Percentiles rank a stretch among this genome's conserved stretches.
Conservation (phyloP, 2,888 invertebrate genomes). For the Rotaria magnacalcarata region DNA sequence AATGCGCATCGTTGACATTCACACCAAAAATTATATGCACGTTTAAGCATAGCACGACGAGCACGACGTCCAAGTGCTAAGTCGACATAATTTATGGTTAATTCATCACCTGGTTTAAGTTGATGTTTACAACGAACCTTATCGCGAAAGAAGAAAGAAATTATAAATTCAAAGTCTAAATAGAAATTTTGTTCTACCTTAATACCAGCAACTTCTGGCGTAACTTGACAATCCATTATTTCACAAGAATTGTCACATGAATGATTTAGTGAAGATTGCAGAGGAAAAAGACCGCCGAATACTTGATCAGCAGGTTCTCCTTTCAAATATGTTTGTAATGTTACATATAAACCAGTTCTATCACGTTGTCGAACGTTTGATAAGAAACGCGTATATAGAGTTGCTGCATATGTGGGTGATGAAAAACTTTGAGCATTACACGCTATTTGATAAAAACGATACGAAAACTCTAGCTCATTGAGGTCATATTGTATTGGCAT, state of each 20-base stretch:
- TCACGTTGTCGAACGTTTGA: conserved; percentile 47
- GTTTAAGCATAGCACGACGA: conserved; percentile 46
- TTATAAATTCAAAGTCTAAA: background rate
- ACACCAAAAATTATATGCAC: conserved; percentile 52
- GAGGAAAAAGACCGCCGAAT: conserved; percentile 52
- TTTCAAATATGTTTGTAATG: background rate
- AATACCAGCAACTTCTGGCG: conserved; percentile 32
- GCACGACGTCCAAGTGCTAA: conserved; percentile 37
- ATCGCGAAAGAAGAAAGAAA: background rate
- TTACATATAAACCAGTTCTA: conserved; percentile 20
- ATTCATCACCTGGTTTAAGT: conserved; percentile 12
- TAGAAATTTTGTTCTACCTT: background rate
- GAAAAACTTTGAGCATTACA: conserved; percentile 53
- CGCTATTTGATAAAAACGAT: conserved; percentile 50
- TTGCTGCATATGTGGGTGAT: conserved; percentile 49
- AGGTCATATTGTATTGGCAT: conserved; percentile 48
- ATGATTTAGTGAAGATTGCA: conserved; percentile 53
- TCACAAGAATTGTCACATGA: conserved; percentile 51
- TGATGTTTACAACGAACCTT: conserved; percentile 29
- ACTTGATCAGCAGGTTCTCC: conserved; percentile 50
- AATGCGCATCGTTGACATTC: conserved; percentile 50
- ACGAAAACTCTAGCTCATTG: conserved; percentile 50
- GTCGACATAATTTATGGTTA: conserved; percentile 29
- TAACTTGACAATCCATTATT: conserved; percentile 48
- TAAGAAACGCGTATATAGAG: conserved; percentile 47